A percentile compares a stretch with the other conserved stretches of the same genome.
phyloP scores from a whole-genome alignment of 2,888 invertebrate species.

The Himalopsyche kuldschensis region DNA sequence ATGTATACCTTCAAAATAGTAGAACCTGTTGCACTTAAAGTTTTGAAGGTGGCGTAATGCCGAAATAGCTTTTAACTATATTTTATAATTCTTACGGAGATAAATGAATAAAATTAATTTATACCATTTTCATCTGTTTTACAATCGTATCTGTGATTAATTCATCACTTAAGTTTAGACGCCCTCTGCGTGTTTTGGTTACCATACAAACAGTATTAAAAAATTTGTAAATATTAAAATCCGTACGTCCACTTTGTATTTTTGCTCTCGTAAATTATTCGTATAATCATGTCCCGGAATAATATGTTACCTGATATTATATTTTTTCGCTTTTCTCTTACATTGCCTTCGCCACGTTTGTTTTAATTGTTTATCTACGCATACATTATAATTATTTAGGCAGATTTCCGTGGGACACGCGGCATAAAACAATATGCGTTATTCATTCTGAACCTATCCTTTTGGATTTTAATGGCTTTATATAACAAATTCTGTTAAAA shows the following conservation, averaged over 20 bases:
- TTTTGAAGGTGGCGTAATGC: too few species aligned
- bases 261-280: neutral
- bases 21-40: too few species aligned
- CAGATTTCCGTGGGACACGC: neutral
- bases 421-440: neutral
- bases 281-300: neutral
- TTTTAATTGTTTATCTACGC: neutral
- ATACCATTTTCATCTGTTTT: too few species aligned
- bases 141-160: too few species aligned
- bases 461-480: neutral
- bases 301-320: neutral
- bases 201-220: neutral
- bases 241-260: neutral
- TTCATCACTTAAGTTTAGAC: neutral
- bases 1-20: too few species aligned
- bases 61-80: too few species aligned
- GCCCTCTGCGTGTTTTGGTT: neutral
- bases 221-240: neutral
- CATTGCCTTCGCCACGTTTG: neutral
- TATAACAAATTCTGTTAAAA: neutral
- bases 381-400: neutral
- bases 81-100: too few species aligned
- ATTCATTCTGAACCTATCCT: neutral
- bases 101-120: too few species aligned
- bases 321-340: neutral